Conservation (phyloP, 2,797 vertebrate species). For the Cossypha heuglini region DNA sequence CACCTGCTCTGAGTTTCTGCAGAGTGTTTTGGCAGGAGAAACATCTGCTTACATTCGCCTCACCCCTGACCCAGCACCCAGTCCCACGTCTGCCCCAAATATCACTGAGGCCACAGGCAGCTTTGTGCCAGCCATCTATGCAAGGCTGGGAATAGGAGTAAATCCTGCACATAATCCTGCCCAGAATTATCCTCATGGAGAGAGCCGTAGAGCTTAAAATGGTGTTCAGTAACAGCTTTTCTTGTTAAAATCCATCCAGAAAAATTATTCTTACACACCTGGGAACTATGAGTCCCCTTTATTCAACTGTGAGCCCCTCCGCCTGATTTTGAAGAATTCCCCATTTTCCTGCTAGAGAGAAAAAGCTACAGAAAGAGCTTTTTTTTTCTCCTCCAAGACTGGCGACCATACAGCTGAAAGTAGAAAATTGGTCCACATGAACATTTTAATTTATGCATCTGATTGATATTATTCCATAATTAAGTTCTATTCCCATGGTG, state of each 20-base stretch:
- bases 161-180: neutral
- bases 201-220: neutral
- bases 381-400: neutral
- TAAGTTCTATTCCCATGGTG: conserved; percentile 62
- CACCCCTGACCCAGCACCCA: neutral
- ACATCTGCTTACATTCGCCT: neutral
- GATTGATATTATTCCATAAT: conserved; percentile 57
- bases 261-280: neutral
- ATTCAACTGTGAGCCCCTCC: neutral
- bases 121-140: neutral
- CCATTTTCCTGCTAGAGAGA: neutral
- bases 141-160: neutral
- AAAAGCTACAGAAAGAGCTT: neutral
- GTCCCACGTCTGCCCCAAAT: neutral
- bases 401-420: neutral
- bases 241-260: neutral
- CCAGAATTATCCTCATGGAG: neutral
- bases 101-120: neutral
- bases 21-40: neutral
- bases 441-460: conserved; percentile 30
- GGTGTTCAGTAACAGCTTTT: neutral
- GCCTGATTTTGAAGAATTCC: neutral
- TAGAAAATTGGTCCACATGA: neutral
- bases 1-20: neutral
- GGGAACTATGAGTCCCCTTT: neutral